Base-by-base conservation (phyloP, 2,888 invertebrate species). In the Eudasyphora cyanicolor region DNA sequence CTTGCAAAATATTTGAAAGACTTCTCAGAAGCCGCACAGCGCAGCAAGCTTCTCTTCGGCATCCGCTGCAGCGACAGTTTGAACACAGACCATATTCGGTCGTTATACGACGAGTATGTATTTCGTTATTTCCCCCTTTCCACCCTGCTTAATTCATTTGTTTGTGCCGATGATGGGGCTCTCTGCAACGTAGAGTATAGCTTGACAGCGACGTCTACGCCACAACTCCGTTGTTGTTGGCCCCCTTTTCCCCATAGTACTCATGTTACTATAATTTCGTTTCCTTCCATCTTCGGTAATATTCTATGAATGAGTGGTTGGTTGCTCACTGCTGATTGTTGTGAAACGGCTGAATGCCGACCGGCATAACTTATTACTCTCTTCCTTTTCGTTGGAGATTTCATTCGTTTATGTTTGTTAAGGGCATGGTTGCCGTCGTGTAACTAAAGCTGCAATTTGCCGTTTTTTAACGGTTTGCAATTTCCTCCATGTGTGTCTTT, bases 111-210 rank as follows among this genome's bases (percentile, higher is more conserved):
- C n/a, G n/a, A n/a, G n/a, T n/a, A n/a, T n/a, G n/a, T n/a, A n/a
- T n/a, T n/a, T 78, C 84, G 81, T 81, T 84, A 82, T 85, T 67
- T 76, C 27, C 73, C 81, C 74, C 74, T 76, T 78, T n/a, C n/a
- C n/a, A 71, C 67, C 12, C n/a, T 19, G 19, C 74, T 51, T n/a
- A 27, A 60, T 17, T 69, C n/a, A 7, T 54, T 70, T 21, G 27
- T 29, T 76, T 27, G 70, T 76, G 69, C 62, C n/a, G n/a, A n/a
- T n/a, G n/a, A n/a, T n/a, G n/a, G 51, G 42, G 57, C 67, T 45
- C 8, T 19, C 64, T 76, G 71, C n/a, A n/a, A n/a, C n/a, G n/a
- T n/a, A n/a, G n/a, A n/a, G n/a, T 78, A 76, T 60, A 70, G 27
- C 29, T n/a, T 17, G 42, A 17, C 35, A 32, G 29, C 73, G 35